Conservation (phyloP, 2,888 invertebrate species). For the Pyrrhia umbra region DNA sequence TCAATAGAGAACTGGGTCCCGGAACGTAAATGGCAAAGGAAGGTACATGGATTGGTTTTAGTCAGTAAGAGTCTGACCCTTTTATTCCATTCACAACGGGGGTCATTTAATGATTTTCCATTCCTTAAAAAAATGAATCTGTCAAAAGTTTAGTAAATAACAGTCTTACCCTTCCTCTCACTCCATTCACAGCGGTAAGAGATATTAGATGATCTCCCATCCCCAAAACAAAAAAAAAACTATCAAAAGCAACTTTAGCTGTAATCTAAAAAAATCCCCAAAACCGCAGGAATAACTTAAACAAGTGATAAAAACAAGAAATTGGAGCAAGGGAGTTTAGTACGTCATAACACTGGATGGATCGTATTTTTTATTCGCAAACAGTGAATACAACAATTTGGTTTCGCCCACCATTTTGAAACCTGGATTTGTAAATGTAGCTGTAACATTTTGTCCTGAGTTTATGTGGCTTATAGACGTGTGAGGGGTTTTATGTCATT, state of each 20-base stretch:
- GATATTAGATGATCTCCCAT: not conserved
- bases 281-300: constrained; percentile 17
- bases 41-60: too few relatives aligned
- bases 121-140: too few relatives aligned
- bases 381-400: constrained; percentile 68
- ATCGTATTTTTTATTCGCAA: constrained; percentile 70
- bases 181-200: not conserved
- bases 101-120: too few relatives aligned
- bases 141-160: too few relatives aligned
- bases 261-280: too few relatives aligned
- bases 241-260: too few relatives aligned
- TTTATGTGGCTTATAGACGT: constrained; percentile 28
- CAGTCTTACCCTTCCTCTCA: too few relatives aligned
- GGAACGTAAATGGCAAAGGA: too few relatives aligned
- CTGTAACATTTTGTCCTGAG: constrained; percentile 8
- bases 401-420: constrained; percentile 60
- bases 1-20: too few relatives aligned
- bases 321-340: constrained; percentile 69
- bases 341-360: constrained; percentile 69
- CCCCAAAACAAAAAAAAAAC: constrained; percentile 15
- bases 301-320: constrained; percentile 66
- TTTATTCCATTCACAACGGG: too few relatives aligned
- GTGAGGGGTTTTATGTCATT: constrained; percentile 23
- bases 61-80: too few relatives aligned
- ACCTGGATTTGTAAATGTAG: constrained; percentile 64